Base-by-base conservation (phyloP, 2,113 vertebrate genomes). In the Limnothrissa miodon region DNA sequence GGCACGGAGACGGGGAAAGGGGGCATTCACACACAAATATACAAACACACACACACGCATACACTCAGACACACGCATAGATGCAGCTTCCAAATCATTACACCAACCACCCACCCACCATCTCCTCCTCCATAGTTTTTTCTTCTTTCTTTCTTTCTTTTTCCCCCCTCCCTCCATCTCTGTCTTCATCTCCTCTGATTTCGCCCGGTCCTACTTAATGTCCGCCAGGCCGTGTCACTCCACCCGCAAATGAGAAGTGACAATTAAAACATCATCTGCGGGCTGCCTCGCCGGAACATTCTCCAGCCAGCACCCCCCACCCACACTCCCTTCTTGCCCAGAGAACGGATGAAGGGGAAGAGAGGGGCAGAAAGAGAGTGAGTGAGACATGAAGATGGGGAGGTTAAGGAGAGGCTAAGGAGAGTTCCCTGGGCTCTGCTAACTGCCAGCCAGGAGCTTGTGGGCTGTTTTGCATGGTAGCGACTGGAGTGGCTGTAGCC, bases 191-290 rank as follows among this genome's bases (percentile, higher is more conserved):
- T 90, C 89, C 86, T 90, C 88, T 87, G 87, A 92, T 92, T 91
- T 88, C 82, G 78, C 84, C 84, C 82, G 78, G 80, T 80, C 53
- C 84, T 86, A 87, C 87, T 85, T 85, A 89, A 88, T 81, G 80
- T 80, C 51, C 53, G 45, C 82, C 85, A 78, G 5, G 88, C 87
- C 91, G 93, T 91, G 89, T 92, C 91, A 91, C 81, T 85, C 70
- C 87, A 86, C 39, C 85, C 80, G 87, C 87, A 92, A 94, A 93
- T 89, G 83, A 91, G 90, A 93, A 92, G 91, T 94, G 93, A 94
- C 93, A 92, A 93, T 93, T 91, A 91, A 92, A 92, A 89, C 90
- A 89, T 92, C 86, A 87, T 91, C 91, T 92, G 83, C 48, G n/a
- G 89, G 92, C 89, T 83, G 89, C 90, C 87, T 80, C 79, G 79